Conservation (phyloP, 1,140 invertebrate species). For the Hycleus phaleratus region DNA sequence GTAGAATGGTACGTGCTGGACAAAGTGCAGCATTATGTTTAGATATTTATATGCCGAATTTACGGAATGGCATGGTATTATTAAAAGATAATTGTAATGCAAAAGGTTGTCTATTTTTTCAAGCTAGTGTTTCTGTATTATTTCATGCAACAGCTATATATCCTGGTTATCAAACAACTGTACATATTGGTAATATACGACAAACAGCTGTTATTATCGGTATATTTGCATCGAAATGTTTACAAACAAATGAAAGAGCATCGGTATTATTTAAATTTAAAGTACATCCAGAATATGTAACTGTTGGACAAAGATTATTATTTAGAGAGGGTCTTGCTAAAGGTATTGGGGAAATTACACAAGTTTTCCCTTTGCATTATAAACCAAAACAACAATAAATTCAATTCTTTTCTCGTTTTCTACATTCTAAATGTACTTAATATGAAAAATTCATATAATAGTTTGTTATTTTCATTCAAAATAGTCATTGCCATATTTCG, state of each 20-base stretch:
- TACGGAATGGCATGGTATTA: slow-evolving; percentile 81
- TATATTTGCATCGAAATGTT: slow-evolving; percentile 49
- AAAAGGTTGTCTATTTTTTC: slow-evolving; percentile 39
- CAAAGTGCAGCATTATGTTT: slow-evolving; percentile 88
- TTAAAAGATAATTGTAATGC: slow-evolving; percentile 40
- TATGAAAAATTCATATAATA: too few species aligned
- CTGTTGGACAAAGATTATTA: slow-evolving; percentile 75
- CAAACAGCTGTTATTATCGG: slow-evolving; percentile 85
- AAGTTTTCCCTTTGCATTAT: slow-evolving; percentile 58
- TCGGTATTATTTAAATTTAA: slow-evolving; percentile 84
- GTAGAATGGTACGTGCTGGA: slow-evolving; percentile 76
- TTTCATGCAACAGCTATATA: slow-evolving; percentile 78
- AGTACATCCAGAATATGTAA: slow-evolving; percentile 85
- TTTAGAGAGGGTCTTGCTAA: slow-evolving; percentile 84
- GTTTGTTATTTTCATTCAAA: too few species aligned
- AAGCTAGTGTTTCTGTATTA: slow-evolving; percentile 80
- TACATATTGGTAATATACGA: slow-evolving; percentile 89
- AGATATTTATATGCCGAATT: slow-evolving; percentile 46
- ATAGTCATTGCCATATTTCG: too few species aligned
- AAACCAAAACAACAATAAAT: slow-evolving; percentile 5
- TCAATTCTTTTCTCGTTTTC: too few species aligned
- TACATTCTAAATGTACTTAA: too few species aligned
- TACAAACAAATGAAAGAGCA: slow-evolving; percentile 77
- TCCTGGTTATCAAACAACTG: slow-evolving; percentile 85
- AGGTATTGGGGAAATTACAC: slow-evolving; percentile 84